Base-by-base conservation (phyloP, 92 coral and sea anemone genomes). In the Ricordea florida region DNA sequence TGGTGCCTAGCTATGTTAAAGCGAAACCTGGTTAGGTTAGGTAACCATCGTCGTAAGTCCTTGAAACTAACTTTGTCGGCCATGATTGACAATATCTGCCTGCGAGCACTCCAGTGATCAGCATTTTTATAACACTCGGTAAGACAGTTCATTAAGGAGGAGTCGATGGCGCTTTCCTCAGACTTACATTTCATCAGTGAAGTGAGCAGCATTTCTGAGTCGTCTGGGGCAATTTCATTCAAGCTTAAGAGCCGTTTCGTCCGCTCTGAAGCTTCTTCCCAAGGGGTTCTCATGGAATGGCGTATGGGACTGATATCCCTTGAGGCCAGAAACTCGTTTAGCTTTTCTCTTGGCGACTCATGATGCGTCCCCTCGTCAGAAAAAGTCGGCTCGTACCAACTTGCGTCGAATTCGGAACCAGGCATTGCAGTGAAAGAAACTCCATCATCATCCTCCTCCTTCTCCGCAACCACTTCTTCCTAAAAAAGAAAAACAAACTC, bases 301-400 rank as follows among this genome's bases (percentile, higher is more conserved):
- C 88, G 80, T 37, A 83, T 66, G 44, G 88, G 78, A 74, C 88
- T 83, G 22, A n/a, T n/a, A n/a, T n/a, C n/a, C n/a, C n/a, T n/a
- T n/a, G n/a, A n/a, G n/a, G n/a, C n/a, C n/a, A n/a, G n/a, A n/a
- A n/a, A n/a, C n/a, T n/a, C n/a, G n/a, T n/a, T n/a, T n/a, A n/a
- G n/a, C n/a, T n/a, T n/a, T n/a, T n/a, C n/a, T n/a, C n/a, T n/a
- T n/a, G n/a, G n/a, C n/a, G n/a, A n/a, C n/a, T n/a, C n/a, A n/a
- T n/a, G n/a, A n/a, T n/a, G n/a, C n/a, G n/a, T n/a, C n/a, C n/a
- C n/a, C n/a, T n/a, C n/a, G n/a, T n/a, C n/a, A n/a, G n/a, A n/a
- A n/a, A n/a, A n/a, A n/a, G n/a, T n/a, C n/a, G n/a, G n/a, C n/a
- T n/a, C n/a, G n/a, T n/a, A n/a, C n/a, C n/a, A n/a, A n/a, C n/a